Conservation (phyloP, 2,888 invertebrate genomes). For the Spilosoma lubricipeda region DNA sequence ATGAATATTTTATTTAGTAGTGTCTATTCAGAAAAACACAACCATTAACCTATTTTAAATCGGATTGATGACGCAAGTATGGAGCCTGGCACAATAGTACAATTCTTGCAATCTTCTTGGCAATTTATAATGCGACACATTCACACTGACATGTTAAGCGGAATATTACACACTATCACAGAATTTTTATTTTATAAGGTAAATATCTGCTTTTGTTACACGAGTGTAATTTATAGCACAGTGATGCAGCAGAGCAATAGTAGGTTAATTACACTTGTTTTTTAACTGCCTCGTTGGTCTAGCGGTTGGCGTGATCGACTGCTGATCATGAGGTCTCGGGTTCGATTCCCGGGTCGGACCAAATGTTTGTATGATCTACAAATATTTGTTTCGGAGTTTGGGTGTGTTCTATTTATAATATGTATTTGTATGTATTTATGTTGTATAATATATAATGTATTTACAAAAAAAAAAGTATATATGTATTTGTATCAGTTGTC, state of each 20-base stretch:
- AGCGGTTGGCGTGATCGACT: too few species aligned
- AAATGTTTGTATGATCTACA: too few species aligned
- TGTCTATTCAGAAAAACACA: conserved; percentile 71
- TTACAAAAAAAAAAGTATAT: too few species aligned
- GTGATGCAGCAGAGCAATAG: neutral
- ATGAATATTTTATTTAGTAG: conserved; percentile 66
- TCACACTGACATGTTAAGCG: conserved; percentile 58
- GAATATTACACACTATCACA: conserved; percentile 55
- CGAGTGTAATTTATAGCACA: neutral
- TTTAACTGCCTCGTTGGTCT: too few species aligned
- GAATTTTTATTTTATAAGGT: conserved; percentile 52
- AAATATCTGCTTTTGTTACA: conserved; percentile 32
- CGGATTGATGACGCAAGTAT: conserved; percentile 73
- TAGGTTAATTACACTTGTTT: neutral
- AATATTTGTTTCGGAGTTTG: too few species aligned
- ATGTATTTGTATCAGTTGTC: too few species aligned
- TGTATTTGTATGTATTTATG: too few species aligned
- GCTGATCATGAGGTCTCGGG: too few species aligned
- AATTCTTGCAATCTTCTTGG: conserved; percentile 63
- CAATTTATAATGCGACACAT: conserved; percentile 65
- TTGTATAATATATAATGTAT: too few species aligned
- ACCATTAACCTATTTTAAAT: conserved; percentile 81
- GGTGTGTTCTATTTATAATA: too few species aligned
- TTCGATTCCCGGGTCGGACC: too few species aligned
- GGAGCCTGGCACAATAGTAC: conserved; percentile 72